Percentiles rank a stretch among this genome's conserved stretches.
phyloP scores from a whole-genome alignment of 2,113 vertebrate genomes.

The Proteles cristata region DNA sequence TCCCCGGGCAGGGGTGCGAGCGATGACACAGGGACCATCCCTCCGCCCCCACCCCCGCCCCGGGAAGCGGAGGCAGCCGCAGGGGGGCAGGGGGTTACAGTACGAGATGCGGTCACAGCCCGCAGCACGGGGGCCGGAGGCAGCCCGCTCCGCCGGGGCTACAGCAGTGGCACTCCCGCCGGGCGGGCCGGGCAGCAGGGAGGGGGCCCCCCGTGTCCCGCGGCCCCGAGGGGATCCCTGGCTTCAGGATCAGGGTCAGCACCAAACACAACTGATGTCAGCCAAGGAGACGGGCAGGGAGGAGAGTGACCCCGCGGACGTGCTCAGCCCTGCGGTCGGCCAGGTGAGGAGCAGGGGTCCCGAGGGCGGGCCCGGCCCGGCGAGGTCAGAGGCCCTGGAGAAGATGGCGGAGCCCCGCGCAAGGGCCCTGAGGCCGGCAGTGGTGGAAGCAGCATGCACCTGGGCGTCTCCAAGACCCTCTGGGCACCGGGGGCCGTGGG shows the following conservation, averaged over 20 bases:
- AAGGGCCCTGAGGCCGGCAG: slow-evolving; percentile 72
- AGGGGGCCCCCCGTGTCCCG: background rate
- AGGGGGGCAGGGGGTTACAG: background rate
- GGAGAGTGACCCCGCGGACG: background rate
- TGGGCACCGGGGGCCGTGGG: accelerated
- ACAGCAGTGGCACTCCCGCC: background rate
- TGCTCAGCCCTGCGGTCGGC: background rate
- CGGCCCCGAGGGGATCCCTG: background rate
- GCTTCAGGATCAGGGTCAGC: slow-evolving; percentile 65
- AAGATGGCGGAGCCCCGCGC: background rate
- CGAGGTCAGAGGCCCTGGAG: background rate
- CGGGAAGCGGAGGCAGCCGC: background rate
- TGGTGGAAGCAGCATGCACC: slow-evolving; percentile 53
- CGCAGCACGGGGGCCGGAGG: accelerated
- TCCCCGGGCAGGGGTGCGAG: accelerated
- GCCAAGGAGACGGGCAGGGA: background rate
- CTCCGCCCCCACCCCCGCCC: background rate
- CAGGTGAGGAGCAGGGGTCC: background rate
- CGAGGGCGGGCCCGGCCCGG: background rate
- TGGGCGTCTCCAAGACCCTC: background rate
- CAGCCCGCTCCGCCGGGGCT: background rate
- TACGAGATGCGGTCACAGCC: background rate
- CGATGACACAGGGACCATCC: background rate
- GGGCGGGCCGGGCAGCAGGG: background rate
- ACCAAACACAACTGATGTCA: slow-evolving; percentile 54